Evolutionary conservation across 2,888 invertebrate genomes (phyloP), one percentile per base, ranked within the genome.

Genomic region (Oscheius sp.): DNA sequence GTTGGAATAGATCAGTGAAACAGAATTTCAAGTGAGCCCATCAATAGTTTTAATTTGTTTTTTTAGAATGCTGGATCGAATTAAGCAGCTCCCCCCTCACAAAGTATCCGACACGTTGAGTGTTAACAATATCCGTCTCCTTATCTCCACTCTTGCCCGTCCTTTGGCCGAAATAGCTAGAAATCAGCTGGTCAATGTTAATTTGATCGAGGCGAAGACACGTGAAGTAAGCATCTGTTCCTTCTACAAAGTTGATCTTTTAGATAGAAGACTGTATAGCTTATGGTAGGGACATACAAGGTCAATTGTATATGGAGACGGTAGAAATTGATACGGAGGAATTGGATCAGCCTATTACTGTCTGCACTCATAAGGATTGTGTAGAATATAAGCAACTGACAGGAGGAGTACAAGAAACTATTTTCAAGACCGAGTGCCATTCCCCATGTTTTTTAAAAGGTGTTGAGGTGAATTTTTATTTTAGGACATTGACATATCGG

Each of bases 101-200:
- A 6, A 50, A 14, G 64, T 64, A 6, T 24, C 50, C 6, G 50
- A 68, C 32, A 64, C 66, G 2, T 26, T 66, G 28, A 41, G 56
- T 44, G 45, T 66, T 22, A 66, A 66, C 17, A 56, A 54, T 0
- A 30, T 45, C 28, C 44, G 57, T n/a, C 32, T 1, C 1, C 30
- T 56, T 5, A 56, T 66, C n/a, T 26, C 20, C 2, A 22, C 45
- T 9, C 22, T 66, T 14, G 56, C 66, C 24, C 41, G 49, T 1
- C 66, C 66, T 2, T 5, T 66, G 45, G 66, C 56, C 12, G 66
- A 66, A 30, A 45, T 66, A 6, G 54, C 64, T 3, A 50, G 28
- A 28, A 64, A 64, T 51, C 50, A 51, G 38, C 14, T 64, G 41
- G 28, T 38, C 4, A 64, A 64, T 26, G 20, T 44, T 26, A 20